Evolutionary conservation across 2,797 vertebrate genomes (phyloP).

Genomic region (Danio albolineatus): DNA sequence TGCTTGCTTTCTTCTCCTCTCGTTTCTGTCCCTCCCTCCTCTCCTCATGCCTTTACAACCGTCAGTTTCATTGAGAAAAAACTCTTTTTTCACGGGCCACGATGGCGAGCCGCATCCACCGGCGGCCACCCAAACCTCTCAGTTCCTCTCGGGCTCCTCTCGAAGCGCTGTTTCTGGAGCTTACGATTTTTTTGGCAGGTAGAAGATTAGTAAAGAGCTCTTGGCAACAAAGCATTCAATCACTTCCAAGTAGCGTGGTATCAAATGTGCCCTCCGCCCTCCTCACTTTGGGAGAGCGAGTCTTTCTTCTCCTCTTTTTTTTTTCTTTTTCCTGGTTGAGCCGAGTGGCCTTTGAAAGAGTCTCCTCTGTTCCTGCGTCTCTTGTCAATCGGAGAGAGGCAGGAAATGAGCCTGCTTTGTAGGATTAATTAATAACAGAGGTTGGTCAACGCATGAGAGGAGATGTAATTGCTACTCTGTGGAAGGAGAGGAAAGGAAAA

Average conservation of each 20-base stretch:
- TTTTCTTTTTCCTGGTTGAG: conserved; percentile 83
- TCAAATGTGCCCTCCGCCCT: conserved; percentile 90
- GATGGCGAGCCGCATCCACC: conserved; percentile 28
- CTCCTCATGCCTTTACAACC: conserved; percentile 70
- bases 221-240: conserved; percentile 91
- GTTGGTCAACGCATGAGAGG: conserved; percentile 88
- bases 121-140: conserved; percentile 69
- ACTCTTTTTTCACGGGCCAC: background rate
- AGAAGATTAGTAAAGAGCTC: conserved; percentile 88
- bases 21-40: conserved; percentile 22
- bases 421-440: conserved; percentile 99
- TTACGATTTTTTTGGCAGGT: conserved; percentile 78
- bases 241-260: conserved; percentile 87
- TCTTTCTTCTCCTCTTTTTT: conserved; percentile 82
- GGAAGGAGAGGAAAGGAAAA: conserved; percentile 83
- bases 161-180: conserved; percentile 43
- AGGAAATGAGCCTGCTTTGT: conserved; percentile 98
- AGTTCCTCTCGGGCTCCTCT: conserved; percentile 46
- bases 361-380: conserved; percentile 86
- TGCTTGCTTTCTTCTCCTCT: conserved; percentile 40
- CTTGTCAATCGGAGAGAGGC: conserved; percentile 95
- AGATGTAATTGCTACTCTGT: conserved; percentile 97
- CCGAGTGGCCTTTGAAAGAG: conserved; percentile 91
- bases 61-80: conserved; percentile 82
- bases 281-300: conserved; percentile 76